These are phyloP conservation scores for Pangasius krempfi DNA, from an alignment of 2,797 vertebrate genomes.

Conservation along the genomic window DNA sequence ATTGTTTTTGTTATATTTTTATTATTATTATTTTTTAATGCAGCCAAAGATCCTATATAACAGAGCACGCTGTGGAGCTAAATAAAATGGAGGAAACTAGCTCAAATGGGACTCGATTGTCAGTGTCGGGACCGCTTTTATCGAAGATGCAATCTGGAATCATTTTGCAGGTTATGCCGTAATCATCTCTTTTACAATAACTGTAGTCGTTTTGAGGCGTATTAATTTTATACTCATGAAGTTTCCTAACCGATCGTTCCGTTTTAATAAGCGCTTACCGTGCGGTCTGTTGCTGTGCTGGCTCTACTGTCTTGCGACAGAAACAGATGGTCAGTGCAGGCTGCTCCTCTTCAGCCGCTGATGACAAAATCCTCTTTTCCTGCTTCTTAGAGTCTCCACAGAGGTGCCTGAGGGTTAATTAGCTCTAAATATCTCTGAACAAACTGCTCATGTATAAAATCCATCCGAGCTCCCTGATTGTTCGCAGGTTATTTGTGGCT, in stretches of 20 bases:
- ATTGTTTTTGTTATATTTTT: not conserved
- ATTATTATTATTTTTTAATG: not conserved
- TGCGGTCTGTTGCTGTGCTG: slow-evolving; percentile 19
- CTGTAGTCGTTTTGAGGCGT: not conserved
- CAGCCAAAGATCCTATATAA: not conserved
- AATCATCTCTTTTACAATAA: not conserved
- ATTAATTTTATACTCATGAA: not conserved
- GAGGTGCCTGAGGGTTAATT: slow-evolving; percentile 41
- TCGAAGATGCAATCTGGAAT: too few relatives aligned
- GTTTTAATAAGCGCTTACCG: slow-evolving; percentile 29
- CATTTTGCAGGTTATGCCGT: not conserved
- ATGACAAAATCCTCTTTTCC: slow-evolving; percentile 60
- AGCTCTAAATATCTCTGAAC: slow-evolving; percentile 34
- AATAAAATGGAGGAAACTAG: not conserved
- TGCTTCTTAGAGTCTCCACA: slow-evolving; percentile 32
- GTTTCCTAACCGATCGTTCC: not conserved
- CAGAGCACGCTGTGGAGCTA: not conserved
- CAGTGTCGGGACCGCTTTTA: not conserved
- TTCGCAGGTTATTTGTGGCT: not conserved
- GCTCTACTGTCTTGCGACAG: slow-evolving; percentile 47
- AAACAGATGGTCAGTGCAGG: slow-evolving; percentile 61
- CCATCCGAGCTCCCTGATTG: not conserved
- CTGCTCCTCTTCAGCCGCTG: slow-evolving; percentile 53
- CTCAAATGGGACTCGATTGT: not conserved
- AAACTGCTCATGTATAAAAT: slow-evolving; percentile 7